Evolutionary conservation across 2,113 vertebrate genomes (phyloP).

Genomic region (Myiagra hebetior): DNA sequence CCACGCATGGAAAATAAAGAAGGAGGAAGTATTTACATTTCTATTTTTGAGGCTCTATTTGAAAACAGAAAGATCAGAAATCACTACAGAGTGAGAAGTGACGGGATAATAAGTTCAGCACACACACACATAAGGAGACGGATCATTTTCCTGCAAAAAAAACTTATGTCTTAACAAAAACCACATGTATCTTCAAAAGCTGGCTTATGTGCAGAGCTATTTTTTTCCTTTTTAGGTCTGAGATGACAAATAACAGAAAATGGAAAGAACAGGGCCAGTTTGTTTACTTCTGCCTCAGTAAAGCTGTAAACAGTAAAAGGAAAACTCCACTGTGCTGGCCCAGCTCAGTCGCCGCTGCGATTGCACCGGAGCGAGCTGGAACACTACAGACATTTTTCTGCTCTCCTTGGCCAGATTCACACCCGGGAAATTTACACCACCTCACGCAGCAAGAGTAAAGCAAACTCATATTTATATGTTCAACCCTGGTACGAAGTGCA

Average conservation of each 20-base stretch:
- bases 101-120: neutral
- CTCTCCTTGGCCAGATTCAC: neutral
- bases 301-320: neutral
- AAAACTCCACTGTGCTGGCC: neutral
- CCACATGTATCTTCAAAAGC: neutral
- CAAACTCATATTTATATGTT: neutral
- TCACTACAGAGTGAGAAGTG: neutral
- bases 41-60: neutral
- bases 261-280: neutral
- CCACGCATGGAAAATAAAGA: conserved; percentile 5
- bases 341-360: fast-evolving
- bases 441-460: neutral
- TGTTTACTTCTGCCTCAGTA: neutral
- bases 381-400: neutral
- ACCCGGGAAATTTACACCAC: conserved; percentile 22
- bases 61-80: neutral
- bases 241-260: neutral
- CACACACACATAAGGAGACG: neutral
- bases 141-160: neutral
- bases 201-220: neutral
- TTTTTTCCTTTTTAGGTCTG: neutral
- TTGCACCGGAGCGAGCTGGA: neutral
- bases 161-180: neutral
- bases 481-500: neutral
- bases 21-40: neutral